Percentiles rank a stretch among this genome's conserved stretches.
Evolutionary conservation across 2,113 vertebrate species (phyloP).

Genomic region (Ranitomeya variabilis): DNA sequence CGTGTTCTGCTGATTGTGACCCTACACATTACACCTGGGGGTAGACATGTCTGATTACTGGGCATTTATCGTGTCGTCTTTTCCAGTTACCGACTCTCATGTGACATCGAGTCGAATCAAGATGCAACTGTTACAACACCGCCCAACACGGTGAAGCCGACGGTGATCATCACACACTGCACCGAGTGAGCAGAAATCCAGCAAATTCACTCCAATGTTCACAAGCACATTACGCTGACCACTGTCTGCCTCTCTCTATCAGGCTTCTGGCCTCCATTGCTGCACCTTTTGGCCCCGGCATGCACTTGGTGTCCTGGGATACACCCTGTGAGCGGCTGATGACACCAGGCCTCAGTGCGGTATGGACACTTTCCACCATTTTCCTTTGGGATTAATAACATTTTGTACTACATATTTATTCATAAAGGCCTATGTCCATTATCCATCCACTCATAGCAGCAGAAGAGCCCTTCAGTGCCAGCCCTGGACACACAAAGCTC

Average conservation of each 20-base stretch:
- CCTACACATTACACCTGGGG: no score
- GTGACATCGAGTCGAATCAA: slow-evolving; percentile 78
- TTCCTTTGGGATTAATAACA: not conserved
- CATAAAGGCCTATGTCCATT: not conserved
- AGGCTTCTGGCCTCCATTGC: slow-evolving; percentile 70
- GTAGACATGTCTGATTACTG: no score
- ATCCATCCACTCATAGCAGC: slow-evolving; percentile 70
- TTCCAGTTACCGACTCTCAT: slow-evolving; percentile 82
- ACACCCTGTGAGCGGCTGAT: slow-evolving; percentile 35
- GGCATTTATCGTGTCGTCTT: not conserved
- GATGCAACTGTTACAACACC: slow-evolving; percentile 68
- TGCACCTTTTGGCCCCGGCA: slow-evolving; percentile 63
- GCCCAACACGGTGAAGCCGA: slow-evolving; percentile 66
- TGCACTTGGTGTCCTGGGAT: slow-evolving; percentile 68
- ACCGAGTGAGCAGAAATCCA: slow-evolving; percentile 74
- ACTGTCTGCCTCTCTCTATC: not conserved
- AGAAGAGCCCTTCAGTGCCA: slow-evolving; percentile 86
- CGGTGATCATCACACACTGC: slow-evolving; percentile 84
- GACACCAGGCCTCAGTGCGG: not conserved
- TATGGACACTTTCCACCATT: not conserved
- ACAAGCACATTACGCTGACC: not conserved
- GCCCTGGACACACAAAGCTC: slow-evolving; percentile 76
- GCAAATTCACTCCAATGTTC: not conserved
- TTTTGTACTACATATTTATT: not conserved
- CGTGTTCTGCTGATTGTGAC: no score